These are phyloP conservation scores for Tyto alba DNA, from an alignment of 2,113 vertebrate genomes.

Conservation along the genomic window DNA sequence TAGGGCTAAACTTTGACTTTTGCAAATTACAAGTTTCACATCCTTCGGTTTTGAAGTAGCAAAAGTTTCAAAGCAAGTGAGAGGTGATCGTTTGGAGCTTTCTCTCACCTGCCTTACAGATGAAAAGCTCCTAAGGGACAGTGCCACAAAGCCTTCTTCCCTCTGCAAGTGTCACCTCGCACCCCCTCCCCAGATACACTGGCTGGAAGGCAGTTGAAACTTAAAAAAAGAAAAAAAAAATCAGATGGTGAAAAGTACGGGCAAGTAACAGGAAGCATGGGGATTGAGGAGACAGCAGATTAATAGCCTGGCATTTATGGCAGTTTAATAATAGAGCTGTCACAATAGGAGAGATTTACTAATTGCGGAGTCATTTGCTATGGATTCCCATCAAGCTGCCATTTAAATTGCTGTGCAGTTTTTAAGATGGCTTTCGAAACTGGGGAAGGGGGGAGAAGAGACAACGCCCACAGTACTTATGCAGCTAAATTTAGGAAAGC, in stretches of 20 bases:
- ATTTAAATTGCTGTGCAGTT: conserved; percentile 39
- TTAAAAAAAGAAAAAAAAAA: not conserved
- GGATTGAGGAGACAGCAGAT: conserved; percentile 62
- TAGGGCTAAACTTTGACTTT: not conserved
- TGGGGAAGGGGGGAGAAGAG: not conserved
- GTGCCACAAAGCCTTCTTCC: not conserved
- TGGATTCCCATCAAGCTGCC: conserved; percentile 65
- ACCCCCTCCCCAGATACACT: not conserved
- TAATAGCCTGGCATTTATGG: conserved; percentile 66
- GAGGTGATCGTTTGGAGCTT: not conserved
- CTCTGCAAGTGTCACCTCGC: not conserved
- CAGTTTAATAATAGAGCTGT: conserved; percentile 74
- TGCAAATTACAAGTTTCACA: not conserved
- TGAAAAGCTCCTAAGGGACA: not conserved
- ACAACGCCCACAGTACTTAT: not conserved
- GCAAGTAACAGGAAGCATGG: conserved; percentile 14
- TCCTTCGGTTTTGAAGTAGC: not conserved
- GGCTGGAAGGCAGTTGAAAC: not conserved
- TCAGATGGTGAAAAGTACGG: not conserved
- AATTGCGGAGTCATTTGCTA: conserved; percentile 68
- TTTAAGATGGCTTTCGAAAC: conserved; percentile 29
- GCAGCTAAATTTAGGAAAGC: conserved; percentile 35
- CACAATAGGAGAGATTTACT: conserved; percentile 72
- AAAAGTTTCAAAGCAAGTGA: not conserved
- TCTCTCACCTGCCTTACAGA: not conserved